Percentiles rank a stretch among this genome's conserved stretches.
These are phyloP conservation scores for Alosa alosa DNA, from an alignment of 2,113 vertebrate species.

Conservation along the genomic window DNA sequence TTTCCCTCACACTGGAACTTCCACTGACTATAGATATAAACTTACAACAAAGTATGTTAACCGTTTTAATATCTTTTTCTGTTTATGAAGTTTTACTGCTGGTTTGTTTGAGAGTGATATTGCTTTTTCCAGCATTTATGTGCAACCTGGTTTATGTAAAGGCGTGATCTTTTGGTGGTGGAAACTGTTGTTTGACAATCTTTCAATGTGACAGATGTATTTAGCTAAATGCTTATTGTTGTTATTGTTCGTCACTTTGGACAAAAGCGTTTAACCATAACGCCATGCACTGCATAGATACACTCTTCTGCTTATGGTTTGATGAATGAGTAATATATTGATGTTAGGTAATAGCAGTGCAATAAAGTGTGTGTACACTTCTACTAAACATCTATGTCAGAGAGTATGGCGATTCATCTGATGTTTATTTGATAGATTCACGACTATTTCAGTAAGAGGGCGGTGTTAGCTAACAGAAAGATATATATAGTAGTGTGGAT, in stretches of 20 bases:
- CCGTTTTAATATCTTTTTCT: background rate
- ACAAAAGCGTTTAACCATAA: background rate
- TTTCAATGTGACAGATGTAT: background rate
- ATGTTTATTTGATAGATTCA: background rate
- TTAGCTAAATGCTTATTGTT: background rate
- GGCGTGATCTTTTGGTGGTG: background rate
- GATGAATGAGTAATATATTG: background rate
- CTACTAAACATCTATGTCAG: background rate
- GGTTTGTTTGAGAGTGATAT: background rate
- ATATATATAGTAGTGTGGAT: background rate
- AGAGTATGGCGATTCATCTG: background rate
- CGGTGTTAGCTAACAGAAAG: background rate
- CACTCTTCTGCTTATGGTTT: background rate
- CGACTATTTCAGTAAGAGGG: background rate
- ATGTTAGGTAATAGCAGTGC: background rate
- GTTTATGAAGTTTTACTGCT: no score
- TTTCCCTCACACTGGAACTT: background rate
- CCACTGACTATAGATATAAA: background rate
- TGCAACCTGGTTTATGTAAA: background rate
- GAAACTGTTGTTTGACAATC: background rate
- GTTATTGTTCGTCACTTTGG: no score
- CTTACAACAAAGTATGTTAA: background rate
- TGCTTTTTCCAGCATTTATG: background rate
- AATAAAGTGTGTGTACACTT: background rate
- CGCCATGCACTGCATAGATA: slow-evolving; percentile 6